phyloP scores from a whole-genome alignment of 2,888 invertebrate species.

The Clanis bilineata region DNA sequence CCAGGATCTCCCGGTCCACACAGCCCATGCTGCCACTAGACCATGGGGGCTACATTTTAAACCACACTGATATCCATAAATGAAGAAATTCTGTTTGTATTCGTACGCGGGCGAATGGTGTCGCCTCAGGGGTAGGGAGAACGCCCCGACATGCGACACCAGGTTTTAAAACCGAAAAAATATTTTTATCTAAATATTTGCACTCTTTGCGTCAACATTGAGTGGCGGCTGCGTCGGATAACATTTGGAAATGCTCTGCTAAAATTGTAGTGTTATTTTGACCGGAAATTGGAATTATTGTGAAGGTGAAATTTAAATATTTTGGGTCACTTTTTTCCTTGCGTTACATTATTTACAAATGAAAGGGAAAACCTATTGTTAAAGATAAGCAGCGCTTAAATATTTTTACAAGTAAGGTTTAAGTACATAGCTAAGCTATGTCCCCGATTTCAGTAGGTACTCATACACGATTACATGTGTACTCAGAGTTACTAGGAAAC shows the following conservation, averaged over 20 bases:
- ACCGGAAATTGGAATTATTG: not conserved
- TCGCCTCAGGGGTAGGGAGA: conserved; percentile 14
- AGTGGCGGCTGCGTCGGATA: conserved; percentile 1
- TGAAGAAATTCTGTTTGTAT: conserved; percentile 14
- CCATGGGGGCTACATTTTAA: too few species aligned
- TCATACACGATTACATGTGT: too few species aligned
- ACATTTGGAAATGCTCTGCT: not conserved
- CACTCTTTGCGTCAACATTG: conserved; percentile 7
- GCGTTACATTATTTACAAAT: too few species aligned
- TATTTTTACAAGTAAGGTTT: too few species aligned
- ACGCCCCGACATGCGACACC: conserved; percentile 6
- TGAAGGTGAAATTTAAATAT: not conserved
- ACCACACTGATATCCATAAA: conserved; percentile 7
- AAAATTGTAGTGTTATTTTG: not conserved
- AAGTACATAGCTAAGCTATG: too few species aligned
- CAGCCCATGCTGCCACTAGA: too few species aligned
- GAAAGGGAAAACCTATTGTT: too few species aligned
- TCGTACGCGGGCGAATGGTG: conserved; percentile 8
- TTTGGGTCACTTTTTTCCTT: not conserved
- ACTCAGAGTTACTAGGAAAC: too few species aligned
- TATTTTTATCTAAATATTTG: conserved; percentile 11
- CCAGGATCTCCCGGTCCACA: too few species aligned
- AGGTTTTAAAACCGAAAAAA: conserved; percentile 12
- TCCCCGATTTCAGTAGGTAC: too few species aligned
- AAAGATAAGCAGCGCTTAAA: too few species aligned